Base-by-base conservation (phyloP, 2,888 invertebrate genomes). In the Lycaena phlaeas region DNA sequence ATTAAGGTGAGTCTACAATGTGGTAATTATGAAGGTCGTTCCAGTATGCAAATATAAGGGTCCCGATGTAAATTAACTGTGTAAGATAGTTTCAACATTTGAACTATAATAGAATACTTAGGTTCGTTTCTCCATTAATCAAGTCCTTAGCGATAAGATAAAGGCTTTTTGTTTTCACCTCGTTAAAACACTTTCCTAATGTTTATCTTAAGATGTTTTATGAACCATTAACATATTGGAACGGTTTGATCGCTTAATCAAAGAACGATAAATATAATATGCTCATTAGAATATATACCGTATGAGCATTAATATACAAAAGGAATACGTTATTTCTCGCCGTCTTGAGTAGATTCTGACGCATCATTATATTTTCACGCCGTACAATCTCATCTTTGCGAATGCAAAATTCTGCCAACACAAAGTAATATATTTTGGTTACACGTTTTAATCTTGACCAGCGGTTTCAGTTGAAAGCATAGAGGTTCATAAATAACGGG, bases 401-500 rank as follows among this genome's bases (percentile, higher is more conserved):
- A 36, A 36, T 36, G 27, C 36, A 27, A 36, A 26, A 36, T 26
- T 27, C 27, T 14, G 26, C 25, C 25, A 36, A 72, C 73, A 64
- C 66, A 61, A 53, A 63, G 61, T 68, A 68, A 78, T 79, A 74
- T 66, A 78, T 82, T 82, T 79, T 72, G 75, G 79, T 78, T 81
- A 77, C 70, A 72, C 74, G 74, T 77, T 79, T 79, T 74, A 79
- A 77, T 79, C 75, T 71, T 72, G 73, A 76, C 71, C 69, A 69
- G 70, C 66, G 75, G 77, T 79, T 71, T 70, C 71, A 68, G 74
- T 75, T 73, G 76, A 79, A 78, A 72, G 75, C 82, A 81, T 78
- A 73, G 39, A 39, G 81, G 71, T 71, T 63, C 79, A 82, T 84
- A 84, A 84, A 84, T 84, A 79, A 82, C 77, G 56, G 74, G 76